Evolutionary conservation across 2,888 invertebrate genomes (phyloP).

Genomic region (Osmoderma eremita): DNA sequence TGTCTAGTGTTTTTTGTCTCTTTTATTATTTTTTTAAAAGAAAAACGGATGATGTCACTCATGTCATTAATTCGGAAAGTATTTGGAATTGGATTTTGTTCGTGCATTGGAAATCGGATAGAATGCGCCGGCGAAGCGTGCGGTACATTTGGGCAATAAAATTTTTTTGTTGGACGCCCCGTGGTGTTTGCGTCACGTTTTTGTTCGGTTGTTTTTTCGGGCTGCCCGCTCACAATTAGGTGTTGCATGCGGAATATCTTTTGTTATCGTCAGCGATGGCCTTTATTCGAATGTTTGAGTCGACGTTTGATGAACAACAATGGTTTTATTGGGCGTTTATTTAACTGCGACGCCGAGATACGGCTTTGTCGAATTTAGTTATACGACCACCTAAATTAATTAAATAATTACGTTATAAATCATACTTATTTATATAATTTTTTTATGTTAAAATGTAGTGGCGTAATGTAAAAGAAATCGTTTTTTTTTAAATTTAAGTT

Average conservation of each 20-base stretch:
- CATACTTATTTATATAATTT: too few species aligned
- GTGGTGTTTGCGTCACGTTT: neutral
- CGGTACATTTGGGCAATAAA: constrained; percentile 12
- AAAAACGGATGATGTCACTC: constrained; percentile 10
- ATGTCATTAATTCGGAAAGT: constrained; percentile 4
- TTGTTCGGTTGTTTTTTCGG: neutral
- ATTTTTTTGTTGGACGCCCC: constrained; percentile 2
- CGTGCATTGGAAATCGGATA: constrained; percentile 13
- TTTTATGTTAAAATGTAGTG: too few species aligned
- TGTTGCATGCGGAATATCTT: constrained; percentile 1
- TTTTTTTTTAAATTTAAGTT: too few species aligned
- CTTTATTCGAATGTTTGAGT: constrained; percentile 7
- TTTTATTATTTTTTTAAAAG: too few species aligned
- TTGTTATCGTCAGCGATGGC: constrained; percentile 9
- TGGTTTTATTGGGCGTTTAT: neutral
- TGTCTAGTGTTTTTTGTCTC: neutral
- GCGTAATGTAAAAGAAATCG: too few species aligned
- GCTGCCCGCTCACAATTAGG: neutral
- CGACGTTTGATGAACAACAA: neutral
- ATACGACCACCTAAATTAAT: too few species aligned
- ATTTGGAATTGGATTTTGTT: too few species aligned
- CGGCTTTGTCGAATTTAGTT: too few species aligned
- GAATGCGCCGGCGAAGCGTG: constrained; percentile 4
- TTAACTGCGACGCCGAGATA: too few species aligned
- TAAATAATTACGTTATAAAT: too few species aligned